phyloP scores from a whole-genome alignment of 2,888 invertebrate genomes.

The Chironomus tentans region DNA sequence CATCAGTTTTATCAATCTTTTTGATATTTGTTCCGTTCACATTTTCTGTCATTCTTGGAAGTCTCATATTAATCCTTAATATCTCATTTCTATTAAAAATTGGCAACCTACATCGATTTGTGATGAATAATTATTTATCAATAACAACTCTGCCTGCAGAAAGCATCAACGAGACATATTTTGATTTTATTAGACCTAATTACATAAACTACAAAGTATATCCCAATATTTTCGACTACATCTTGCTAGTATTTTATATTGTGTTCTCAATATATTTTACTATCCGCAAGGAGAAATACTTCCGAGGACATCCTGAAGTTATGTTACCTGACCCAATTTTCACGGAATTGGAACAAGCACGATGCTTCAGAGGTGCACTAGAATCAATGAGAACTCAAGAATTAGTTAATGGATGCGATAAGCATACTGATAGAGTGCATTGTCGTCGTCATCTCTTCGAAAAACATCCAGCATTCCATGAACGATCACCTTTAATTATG shows the following conservation, averaged over 20 bases:
- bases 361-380: too few relatives aligned
- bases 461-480: too few relatives aligned
- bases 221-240: not conserved
- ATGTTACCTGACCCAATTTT: too few relatives aligned
- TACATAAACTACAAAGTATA: slow-evolving; percentile 9
- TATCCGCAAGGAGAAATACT: not conserved
- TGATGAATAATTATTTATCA: not conserved
- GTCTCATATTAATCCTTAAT: not conserved
- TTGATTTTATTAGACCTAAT: not conserved
- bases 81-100: not conserved
- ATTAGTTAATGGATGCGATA: too few relatives aligned
- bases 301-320: not conserved
- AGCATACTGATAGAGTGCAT: too few relatives aligned
- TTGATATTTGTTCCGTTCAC: not conserved
- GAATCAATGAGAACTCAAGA: too few relatives aligned
- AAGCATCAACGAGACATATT: not conserved
- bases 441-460: too few relatives aligned
- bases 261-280: not conserved
- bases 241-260: not conserved
- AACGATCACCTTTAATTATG: too few relatives aligned
- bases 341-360: too few relatives aligned
- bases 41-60: slow-evolving; percentile 9
- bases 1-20: not conserved
- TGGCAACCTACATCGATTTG: slow-evolving; percentile 19
- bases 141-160: not conserved